Evolutionary conservation across 2,113 vertebrate genomes (phyloP).

Genomic region (Parus major): DNA sequence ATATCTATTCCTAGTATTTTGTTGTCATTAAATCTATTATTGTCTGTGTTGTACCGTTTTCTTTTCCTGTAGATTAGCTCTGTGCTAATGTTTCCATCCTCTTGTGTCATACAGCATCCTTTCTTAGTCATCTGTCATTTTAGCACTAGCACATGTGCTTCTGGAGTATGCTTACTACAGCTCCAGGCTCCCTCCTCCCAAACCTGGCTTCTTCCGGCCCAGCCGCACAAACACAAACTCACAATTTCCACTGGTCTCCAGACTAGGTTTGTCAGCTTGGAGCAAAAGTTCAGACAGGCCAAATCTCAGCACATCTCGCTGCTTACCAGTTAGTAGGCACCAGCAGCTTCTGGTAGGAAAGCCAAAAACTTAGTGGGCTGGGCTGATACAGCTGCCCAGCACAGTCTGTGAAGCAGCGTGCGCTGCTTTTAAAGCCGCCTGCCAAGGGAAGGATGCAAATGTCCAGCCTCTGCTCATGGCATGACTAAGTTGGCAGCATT

Average conservation of each 20-base stretch:
- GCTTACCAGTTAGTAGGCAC: neutral
- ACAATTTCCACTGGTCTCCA: neutral
- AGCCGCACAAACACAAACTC: neutral
- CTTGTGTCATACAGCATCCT: neutral
- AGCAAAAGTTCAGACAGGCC: neutral
- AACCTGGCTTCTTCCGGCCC: neutral
- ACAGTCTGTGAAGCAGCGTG: neutral
- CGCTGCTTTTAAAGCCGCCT: accelerated
- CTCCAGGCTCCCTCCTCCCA: neutral
- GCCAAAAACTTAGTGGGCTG: neutral
- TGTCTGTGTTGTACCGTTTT: neutral
- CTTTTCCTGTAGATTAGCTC: neutral
- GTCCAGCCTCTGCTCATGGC: neutral
- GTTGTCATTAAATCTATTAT: neutral
- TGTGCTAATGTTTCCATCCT: neutral
- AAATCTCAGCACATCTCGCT: neutral
- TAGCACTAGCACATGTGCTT: neutral
- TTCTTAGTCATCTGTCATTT: neutral
- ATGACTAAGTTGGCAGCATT: neutral
- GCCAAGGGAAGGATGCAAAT: neutral
- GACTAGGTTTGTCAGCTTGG: accelerated
- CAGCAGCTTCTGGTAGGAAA: neutral
- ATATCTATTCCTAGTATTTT: neutral
- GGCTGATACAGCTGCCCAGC: neutral
- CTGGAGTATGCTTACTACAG: neutral